A percentile compares a stretch with the other conserved stretches of the same genome.
These are phyloP conservation scores for Strigamia maritima DNA, from an alignment of 2,888 invertebrate species.

Conservation along the genomic window DNA sequence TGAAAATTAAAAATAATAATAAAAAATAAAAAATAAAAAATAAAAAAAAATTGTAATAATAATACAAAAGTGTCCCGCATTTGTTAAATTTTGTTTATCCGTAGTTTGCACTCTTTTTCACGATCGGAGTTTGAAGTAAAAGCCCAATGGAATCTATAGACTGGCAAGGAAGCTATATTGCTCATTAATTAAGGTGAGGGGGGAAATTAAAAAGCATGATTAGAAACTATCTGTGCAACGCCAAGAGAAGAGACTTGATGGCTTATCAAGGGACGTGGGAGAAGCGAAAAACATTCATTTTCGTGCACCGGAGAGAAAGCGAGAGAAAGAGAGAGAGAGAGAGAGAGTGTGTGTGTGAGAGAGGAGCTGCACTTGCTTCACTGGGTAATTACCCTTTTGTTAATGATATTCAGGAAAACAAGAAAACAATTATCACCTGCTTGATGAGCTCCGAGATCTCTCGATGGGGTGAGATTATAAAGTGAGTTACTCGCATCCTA, in stretches of 20 bases:
- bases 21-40: background rate
- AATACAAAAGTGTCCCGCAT: too few species aligned
- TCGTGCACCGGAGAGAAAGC: background rate
- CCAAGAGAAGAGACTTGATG: slow-evolving; percentile 34
- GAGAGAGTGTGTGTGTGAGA: background rate
- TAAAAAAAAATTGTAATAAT: background rate
- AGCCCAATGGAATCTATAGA: slow-evolving; percentile 15
- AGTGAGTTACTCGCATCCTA: slow-evolving; percentile 22
- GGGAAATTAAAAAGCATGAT: slow-evolving; percentile 40
- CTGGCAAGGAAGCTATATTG: slow-evolving; percentile 35
- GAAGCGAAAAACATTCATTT: slow-evolving; percentile 38
- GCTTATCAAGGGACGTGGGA: slow-evolving; percentile 36
- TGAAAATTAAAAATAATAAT: background rate
- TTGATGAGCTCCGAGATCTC: slow-evolving; percentile 35
- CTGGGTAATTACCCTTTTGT: slow-evolving; percentile 39
- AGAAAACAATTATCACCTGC: slow-evolving; percentile 39
- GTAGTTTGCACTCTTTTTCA: background rate
- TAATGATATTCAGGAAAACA: slow-evolving; percentile 40
- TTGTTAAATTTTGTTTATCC: background rate
- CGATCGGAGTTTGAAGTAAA: background rate
- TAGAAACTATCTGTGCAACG: slow-evolving; percentile 37
- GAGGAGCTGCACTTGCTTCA: slow-evolving; percentile 10
- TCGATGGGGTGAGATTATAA: slow-evolving; percentile 20
- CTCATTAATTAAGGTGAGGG: slow-evolving; percentile 39
- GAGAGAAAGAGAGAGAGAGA: too few species aligned